Conservation (phyloP, 2,888 invertebrate genomes). For the Drosophila multiciliata region DNA sequence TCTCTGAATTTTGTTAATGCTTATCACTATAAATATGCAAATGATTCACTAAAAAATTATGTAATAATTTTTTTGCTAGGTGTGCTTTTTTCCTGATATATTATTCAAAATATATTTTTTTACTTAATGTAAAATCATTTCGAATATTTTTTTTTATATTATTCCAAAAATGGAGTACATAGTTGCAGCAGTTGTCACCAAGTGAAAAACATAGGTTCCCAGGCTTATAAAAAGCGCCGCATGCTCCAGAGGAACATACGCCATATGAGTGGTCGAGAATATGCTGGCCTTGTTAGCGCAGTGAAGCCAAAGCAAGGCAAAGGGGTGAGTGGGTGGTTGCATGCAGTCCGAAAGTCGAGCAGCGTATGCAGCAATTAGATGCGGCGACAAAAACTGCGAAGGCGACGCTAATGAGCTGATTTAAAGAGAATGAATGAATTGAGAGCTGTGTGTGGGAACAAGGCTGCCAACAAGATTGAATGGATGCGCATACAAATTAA, state of each 20-base stretch:
- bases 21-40: neutral
- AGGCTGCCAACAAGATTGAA: slow-evolving; percentile 39
- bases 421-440: slow-evolving; percentile 16
- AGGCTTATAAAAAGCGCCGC: slow-evolving; percentile 61
- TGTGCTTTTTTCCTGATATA: neutral
- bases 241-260: slow-evolving; percentile 55
- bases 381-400: slow-evolving; percentile 70
- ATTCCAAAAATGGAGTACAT: neutral
- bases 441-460: slow-evolving; percentile 59
- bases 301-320: slow-evolving; percentile 63
- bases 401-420: slow-evolving; percentile 74
- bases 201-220: slow-evolving; percentile 69
- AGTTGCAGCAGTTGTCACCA: slow-evolving; percentile 1
- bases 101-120: neutral
- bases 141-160: neutral
- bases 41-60: neutral
- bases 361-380: slow-evolving; percentile 81
- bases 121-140: neutral
- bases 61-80: neutral
- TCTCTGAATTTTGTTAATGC: neutral
- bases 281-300: slow-evolving; percentile 84
- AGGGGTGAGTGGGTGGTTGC: slow-evolving; percentile 14
- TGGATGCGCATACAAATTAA: slow-evolving; percentile 23
- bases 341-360: slow-evolving; percentile 45
- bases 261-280: slow-evolving; percentile 77